Evolutionary conservation across 2,888 invertebrate genomes (phyloP).

Genomic region (Coleophora flavipennella): DNA sequence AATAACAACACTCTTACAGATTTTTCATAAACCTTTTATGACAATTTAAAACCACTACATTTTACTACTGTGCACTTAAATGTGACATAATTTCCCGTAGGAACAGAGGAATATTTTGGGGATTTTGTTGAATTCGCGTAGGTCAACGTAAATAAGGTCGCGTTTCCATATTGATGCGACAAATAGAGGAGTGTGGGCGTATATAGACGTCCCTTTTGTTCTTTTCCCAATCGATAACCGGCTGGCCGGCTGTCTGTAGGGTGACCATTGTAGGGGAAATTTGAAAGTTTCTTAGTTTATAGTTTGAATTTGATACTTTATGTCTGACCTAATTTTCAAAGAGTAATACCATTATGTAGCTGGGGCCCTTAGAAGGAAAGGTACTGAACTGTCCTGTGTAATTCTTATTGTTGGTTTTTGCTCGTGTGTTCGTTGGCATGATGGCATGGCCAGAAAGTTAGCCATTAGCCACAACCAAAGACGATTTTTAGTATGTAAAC

Average conservation of each 20-base stretch:
- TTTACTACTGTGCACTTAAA: conserved; percentile 7
- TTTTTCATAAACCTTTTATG: too few species aligned
- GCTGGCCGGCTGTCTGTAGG: conserved; percentile 36
- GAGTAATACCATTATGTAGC: background rate
- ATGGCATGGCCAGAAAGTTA: too few species aligned
- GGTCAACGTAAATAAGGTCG: conserved; percentile 41
- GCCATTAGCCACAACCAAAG: too few species aligned
- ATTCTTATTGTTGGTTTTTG: too few species aligned
- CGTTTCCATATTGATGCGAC: conserved; percentile 63
- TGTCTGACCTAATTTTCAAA: too few species aligned
- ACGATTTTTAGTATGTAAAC: too few species aligned
- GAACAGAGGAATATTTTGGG: conserved; percentile 10
- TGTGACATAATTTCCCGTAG: conserved; percentile 3
- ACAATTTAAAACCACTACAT: conserved; percentile 3
- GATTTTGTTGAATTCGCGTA: conserved; percentile 23
- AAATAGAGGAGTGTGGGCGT: conserved; percentile 42
- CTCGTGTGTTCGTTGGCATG: too few species aligned
- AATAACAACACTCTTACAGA: too few species aligned
- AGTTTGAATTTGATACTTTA: too few species aligned
- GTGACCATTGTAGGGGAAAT: conserved; percentile 26
- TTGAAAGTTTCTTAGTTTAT: too few species aligned
- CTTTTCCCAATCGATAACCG: conserved; percentile 54
- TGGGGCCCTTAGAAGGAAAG: background rate
- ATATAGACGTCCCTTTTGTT: conserved; percentile 47
- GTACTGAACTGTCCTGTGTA: too few species aligned